Base-by-base conservation (phyloP, 2,797 vertebrate species). In the Tragelaphus oryx region DNA sequence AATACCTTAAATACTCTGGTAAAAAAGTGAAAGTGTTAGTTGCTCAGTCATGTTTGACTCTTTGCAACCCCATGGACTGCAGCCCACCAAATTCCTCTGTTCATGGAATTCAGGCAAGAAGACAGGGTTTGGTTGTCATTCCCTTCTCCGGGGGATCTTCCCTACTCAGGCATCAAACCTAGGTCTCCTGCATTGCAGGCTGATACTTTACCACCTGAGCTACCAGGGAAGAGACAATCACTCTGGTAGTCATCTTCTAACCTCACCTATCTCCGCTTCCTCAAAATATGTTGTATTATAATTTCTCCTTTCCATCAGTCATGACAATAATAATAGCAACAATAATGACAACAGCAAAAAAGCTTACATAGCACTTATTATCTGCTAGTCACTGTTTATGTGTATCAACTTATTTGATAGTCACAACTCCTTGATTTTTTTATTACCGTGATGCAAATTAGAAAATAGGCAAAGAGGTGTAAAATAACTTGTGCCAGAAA, bases 261-360 rank as follows among this genome's bases (percentile, higher is more conserved):
- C 5, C 8, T 17, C 1, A 50, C 16, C 1, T 57, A n/a, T 71
- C 10, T 71, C 37, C 0, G 0, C 3, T 80, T 75, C 12, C 20
- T 94, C 33, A 80, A 62, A 46, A 46, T 28, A 18, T 4, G 4
- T 11, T 28, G 26, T 86, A 87, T 88, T 60, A 46, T 55, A 46
- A 83, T 75, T 50, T 95, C 48, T 83, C 2, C 7, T 28, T 59
- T 57, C 30, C 48, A 46, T 28, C 6, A 74, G 14, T 30, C 13
- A 30, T 33, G 9, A 59, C 59, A 24, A 41, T 62, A 62, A 78
- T 44, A 52, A 24, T 8, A 46, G 4, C 24, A 22, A 20, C 16
- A 65, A 44, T 18, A 30, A 78, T 44, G 20, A 4, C 24, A 52
- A 37, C 8, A 86, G 50, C 1, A 78, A 41, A 44, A 57, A 24